Conservation (phyloP, 2,888 invertebrate species). For the Scaptomyza caliginosa region DNA sequence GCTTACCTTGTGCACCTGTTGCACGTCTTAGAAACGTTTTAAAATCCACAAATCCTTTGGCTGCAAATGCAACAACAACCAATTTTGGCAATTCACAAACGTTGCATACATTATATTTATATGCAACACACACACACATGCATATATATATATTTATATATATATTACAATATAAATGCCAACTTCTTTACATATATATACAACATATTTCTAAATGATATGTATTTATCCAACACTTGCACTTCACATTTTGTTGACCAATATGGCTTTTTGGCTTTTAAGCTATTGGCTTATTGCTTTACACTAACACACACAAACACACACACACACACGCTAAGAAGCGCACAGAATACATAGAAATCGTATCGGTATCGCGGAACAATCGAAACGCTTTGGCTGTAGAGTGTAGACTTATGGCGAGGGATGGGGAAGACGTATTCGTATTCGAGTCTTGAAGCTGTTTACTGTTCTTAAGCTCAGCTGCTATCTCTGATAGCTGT, state of each 20-base stretch:
- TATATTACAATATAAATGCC: slow-evolving; percentile 5
- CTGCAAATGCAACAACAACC: slow-evolving; percentile 81
- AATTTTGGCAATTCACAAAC: slow-evolving; percentile 73
- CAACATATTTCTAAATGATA: background rate
- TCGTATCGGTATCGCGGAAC: slow-evolving; percentile 52
- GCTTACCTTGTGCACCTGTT: slow-evolving; percentile 56
- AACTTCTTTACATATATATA: slow-evolving; percentile 1
- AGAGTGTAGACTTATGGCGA: slow-evolving; percentile 7
- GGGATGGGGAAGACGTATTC: slow-evolving; percentile 1
- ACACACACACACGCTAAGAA: slow-evolving; percentile 9
- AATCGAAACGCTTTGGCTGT: too few species aligned
- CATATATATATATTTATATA: slow-evolving; percentile 21
- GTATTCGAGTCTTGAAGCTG: slow-evolving; percentile 36
- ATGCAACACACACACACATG: slow-evolving; percentile 43
- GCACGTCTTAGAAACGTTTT: slow-evolving; percentile 55
- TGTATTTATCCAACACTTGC: slow-evolving; percentile 55
- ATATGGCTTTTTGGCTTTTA: slow-evolving; percentile 22
- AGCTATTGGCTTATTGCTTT: slow-evolving; percentile 34
- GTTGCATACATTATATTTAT: slow-evolving; percentile 72
- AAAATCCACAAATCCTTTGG: slow-evolving; percentile 82
- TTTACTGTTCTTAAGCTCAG: slow-evolving; percentile 71
- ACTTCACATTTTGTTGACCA: slow-evolving; percentile 63
- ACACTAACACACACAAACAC: slow-evolving; percentile 21
- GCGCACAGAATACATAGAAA: slow-evolving; percentile 19
- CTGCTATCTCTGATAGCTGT: slow-evolving; percentile 47